Evolutionary conservation across 2,113 vertebrate genomes (phyloP).

Genomic region (Ornithorhynchus anatinus): DNA sequence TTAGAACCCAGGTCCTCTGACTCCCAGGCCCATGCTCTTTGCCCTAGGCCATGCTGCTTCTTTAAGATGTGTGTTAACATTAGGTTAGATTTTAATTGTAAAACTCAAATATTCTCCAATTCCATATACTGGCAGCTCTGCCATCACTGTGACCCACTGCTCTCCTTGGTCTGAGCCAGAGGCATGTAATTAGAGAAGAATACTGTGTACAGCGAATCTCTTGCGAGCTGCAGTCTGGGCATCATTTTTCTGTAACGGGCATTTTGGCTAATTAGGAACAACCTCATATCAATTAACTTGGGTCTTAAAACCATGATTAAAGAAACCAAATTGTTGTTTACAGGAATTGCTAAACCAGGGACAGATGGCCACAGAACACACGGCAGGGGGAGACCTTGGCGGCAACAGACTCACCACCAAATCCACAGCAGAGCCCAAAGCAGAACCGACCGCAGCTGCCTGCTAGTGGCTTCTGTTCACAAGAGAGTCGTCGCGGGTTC

Average conservation of each 20-base stretch:
- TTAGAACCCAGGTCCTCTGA: too few species aligned
- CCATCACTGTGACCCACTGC: background rate
- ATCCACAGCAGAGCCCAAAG: background rate
- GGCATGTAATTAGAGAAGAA: background rate
- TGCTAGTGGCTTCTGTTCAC: background rate
- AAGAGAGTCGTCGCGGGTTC: too few species aligned
- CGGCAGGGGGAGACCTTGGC: background rate
- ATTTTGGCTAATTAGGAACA: slow-evolving; percentile 46
- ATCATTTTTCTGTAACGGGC: slow-evolving; percentile 29
- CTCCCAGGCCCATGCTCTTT: too few species aligned
- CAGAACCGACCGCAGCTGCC: background rate
- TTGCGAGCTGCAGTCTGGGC: background rate
- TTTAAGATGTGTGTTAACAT: background rate
- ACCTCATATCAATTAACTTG: slow-evolving; percentile 18
- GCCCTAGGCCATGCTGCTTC: too few species aligned
- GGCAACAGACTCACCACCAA: background rate
- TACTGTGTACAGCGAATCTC: background rate
- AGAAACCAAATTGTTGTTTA: slow-evolving; percentile 31
- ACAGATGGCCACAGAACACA: slow-evolving; percentile 41
- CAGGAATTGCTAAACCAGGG: slow-evolving; percentile 9
- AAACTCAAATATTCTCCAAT: background rate
- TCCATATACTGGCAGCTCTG: background rate
- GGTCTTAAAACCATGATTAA: slow-evolving; percentile 40
- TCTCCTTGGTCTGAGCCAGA: background rate
- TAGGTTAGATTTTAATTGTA: background rate